Evolutionary conservation across 1,140 invertebrate species (phyloP), one percentile per base, ranked within the genome.

Genomic region (Drosophila pseudoananassae): DNA sequence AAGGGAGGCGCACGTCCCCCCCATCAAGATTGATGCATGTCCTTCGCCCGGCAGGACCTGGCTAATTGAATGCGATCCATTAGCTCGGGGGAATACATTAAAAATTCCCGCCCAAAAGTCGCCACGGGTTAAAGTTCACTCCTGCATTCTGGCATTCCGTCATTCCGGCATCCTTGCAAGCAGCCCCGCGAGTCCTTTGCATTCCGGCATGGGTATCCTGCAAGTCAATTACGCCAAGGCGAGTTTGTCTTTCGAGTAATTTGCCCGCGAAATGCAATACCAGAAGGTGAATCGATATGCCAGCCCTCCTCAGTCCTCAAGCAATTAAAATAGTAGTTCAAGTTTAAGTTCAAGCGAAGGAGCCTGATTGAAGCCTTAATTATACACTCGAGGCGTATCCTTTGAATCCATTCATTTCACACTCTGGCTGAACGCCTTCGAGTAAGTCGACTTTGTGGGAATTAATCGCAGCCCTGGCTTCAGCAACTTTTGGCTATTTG

Each of bases 1-100:
- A 40, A 36, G 2, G 15, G 17, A 12, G 33, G 61, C 29, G 4
- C 14, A 15, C 10, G n/a, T n/a, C 4, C 10, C 15, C 2, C n/a
- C 17, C 8, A 33, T 31, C 12, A 33, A 68, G 63, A 68, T 69
- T 68, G 50, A 69, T 69, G 49, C 50, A 55, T 55, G 50, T 38
- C 49, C 47, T n/a, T 38, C 25, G 25, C 25, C 51, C 58, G 20
- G 46, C 17, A 20, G 7, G 15, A 20, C 7, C 27, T n/a, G 20
- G 38, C 71, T 74, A 74, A 74, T 74, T 74, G 47, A 74, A 74
- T 74, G 71, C 51, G 59, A 74, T 74, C 53, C 38, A 74, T 74
- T 73, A 63, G 61, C 61, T 7, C 20, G 17, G 17, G 50, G 20
- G 15, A 46, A 64, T 51, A 45, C n/a, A 20, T 40, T 64, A 43